Evolutionary conservation across 2,888 invertebrate species (phyloP), one percentile per base, ranked within the genome.

Genomic region (Pseudococcus longispinus): DNA sequence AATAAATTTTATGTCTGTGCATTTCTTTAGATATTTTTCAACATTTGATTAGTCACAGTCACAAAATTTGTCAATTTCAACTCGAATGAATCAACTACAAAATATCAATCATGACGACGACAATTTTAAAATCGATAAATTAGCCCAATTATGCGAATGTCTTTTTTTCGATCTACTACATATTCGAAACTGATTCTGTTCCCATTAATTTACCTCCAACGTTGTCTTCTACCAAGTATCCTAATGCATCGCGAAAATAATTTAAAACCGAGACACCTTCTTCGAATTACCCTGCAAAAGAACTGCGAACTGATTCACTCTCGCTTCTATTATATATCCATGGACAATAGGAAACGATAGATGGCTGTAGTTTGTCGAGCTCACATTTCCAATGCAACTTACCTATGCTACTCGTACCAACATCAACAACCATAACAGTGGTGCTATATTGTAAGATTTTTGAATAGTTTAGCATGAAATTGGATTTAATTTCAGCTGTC

Each of bases 401-500:
- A 70, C 70, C 29, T 70, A 70, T 70, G 9, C 26, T 51, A 60
- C 23, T 23, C 8, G 23, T 60, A 23, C 23, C 60, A 8, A 0
- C 23, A 9, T 5, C 20, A n/a, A 4, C 60, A 3, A 70, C 15
- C 29, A 32, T 70, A 70, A 70, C 23, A 23, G 23, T 23, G 9
- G 60, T 60, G 20, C 60, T 70, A 70, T 70, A 70, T 70, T 29
- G 70, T 26, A 18, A 32, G 18, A 70, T 70, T 70, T 70, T 70
- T 80, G 77, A 80, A 80, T 80, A 80, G 77, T 80, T 80, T 37
- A 42, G 77, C 77, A 80, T 80, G 77, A 80, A 80, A 80, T 80
- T 80, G 77, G 77, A 80, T 80, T 80, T 80, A 80, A 80, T 80
- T 80, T 80, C 77, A 80, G 77, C 77, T 80, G 77, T 80, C 77